Base-by-base conservation (phyloP, 2,113 vertebrate genomes). In the Petromus typicus region DNA sequence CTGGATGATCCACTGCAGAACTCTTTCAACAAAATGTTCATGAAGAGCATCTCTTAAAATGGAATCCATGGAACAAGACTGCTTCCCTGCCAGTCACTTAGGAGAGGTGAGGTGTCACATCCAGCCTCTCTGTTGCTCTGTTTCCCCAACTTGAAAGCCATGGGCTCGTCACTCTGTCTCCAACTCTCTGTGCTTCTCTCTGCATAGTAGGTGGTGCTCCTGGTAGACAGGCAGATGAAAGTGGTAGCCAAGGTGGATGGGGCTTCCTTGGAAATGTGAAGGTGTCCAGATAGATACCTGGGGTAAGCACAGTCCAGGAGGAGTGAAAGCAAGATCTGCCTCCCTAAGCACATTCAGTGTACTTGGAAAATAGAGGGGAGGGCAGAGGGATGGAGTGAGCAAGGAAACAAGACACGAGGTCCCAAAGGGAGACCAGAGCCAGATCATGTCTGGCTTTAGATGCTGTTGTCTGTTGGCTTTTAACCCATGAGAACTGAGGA, bases 11-110 rank as follows among this genome's bases (percentile, higher is more conserved):
- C 13, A 4, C 80, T 89, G 67, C 61, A 87, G 61, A 90, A 37
- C 2, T 7, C 25, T 71, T 66, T 91, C 34, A 73, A 96, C 20
- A 76, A 59, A 82, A 75, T 94, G 63, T 18, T 71, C 61, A 54
- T 40, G 18, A 83, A 69, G 89, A 75, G 25, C 16, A n/a, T 25
- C 25, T 83, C 80, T 79, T 48, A 3, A 8, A 78, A 79, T 7
- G 8, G 75, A 64, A 40, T 40, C 54, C 30, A 3, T 18, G 78
- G 51, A 84, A 83, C 4, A 48, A 32, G 30, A 32, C 45, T n/a
- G 78, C 80, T 86, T 78, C 66, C n/a, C n/a, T 37, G 48, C 61
- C 57, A 54, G n/a, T 13, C 45, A 86, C 76, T 59, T 63, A 8
- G 8, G 32, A 83, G 63, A 6, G 18, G 34, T 12, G 17, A 80